These are phyloP conservation scores for Apis laboriosa DNA, from an alignment of 1,140 invertebrate species.

Conservation along the genomic window DNA sequence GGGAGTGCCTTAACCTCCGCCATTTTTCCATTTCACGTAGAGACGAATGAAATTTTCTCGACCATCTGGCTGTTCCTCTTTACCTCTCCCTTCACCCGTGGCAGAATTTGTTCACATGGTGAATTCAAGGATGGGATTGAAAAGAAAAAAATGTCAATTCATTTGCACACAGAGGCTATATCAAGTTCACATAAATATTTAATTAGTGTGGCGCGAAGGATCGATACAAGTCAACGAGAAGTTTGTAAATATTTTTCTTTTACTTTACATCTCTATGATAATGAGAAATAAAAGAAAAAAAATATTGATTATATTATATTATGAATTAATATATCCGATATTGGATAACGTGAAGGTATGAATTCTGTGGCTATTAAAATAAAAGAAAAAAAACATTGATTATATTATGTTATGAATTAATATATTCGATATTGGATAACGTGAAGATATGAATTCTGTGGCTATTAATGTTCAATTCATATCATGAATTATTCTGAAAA, in stretches of 20 bases:
- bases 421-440: too few relatives aligned
- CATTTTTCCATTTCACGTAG: slow-evolving; percentile 22
- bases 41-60: slow-evolving; percentile 23
- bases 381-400: too few relatives aligned
- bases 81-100: background rate
- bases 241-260: background rate
- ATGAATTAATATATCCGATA: too few relatives aligned
- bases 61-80: background rate
- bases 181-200: slow-evolving; percentile 1
- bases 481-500: too few relatives aligned
- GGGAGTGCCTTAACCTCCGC: slow-evolving; percentile 5
- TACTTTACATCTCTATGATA: too few relatives aligned
- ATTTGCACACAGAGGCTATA: background rate
- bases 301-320: too few relatives aligned
- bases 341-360: too few relatives aligned
- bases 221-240: slow-evolving; percentile 2
- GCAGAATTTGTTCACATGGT: background rate
- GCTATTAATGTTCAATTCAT: too few relatives aligned
- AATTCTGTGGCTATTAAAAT: too few relatives aligned
- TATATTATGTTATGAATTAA: too few relatives aligned
- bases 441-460: too few relatives aligned
- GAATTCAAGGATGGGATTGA: slow-evolving; percentile 8
- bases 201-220: background rate
- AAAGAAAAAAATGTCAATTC: background rate
- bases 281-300: too few relatives aligned